phyloP scores from a whole-genome alignment of 2,888 invertebrate genomes.

The Mythimna pallens region DNA sequence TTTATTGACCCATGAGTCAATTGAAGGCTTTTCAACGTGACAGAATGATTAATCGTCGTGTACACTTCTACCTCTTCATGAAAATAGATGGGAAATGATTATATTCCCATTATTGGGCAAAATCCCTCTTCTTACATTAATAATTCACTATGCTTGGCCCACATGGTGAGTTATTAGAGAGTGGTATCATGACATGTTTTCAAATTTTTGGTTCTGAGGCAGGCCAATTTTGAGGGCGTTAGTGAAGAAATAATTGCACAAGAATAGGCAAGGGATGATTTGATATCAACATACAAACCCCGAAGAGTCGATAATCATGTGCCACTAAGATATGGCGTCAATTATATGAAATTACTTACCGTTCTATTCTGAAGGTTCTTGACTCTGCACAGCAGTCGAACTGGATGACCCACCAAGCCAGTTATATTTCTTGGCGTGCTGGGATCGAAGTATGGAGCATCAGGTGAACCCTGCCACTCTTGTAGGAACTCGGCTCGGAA shows the following conservation, averaged over 20 bases:
- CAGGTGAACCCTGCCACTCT: slow-evolving; percentile 85
- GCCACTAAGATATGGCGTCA: neutral
- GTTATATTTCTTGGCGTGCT: slow-evolving; percentile 95
- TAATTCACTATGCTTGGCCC: neutral
- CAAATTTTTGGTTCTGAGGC: no score
- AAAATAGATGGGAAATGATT: neutral
- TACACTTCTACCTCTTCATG: neutral
- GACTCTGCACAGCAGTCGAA: slow-evolving; percentile 95
- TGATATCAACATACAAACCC: no score
- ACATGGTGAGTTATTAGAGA: neutral
- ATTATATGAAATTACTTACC: slow-evolving; percentile 89
- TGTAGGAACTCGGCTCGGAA: slow-evolving; percentile 87
- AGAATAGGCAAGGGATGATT: no score
- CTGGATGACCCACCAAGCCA: slow-evolving; percentile 96
- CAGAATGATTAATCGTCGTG: slow-evolving; percentile 3
- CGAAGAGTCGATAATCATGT: neutral
- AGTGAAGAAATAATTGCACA: no score
- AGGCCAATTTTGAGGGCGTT: no score
- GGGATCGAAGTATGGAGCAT: slow-evolving; percentile 94
- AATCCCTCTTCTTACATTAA: neutral
- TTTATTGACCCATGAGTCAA: slow-evolving; percentile 25
- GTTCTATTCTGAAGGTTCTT: slow-evolving; percentile 97
- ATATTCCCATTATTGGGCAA: no score
- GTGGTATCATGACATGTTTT: neutral
- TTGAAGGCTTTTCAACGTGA: neutral